phyloP scores from a whole-genome alignment of 2,113 vertebrate species.

The Cervus canadensis region DNA sequence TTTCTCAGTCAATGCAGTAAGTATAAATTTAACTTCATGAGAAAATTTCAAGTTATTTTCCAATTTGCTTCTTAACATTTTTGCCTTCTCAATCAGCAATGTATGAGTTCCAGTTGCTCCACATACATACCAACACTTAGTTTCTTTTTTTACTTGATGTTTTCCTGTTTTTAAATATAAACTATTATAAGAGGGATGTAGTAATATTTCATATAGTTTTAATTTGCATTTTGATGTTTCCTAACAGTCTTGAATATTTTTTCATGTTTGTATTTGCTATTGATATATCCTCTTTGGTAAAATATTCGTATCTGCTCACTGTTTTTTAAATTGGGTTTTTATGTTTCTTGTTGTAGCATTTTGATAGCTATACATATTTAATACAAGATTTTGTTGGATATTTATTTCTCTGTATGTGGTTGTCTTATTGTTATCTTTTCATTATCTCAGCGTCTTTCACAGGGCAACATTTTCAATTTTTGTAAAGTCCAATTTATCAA shows the following conservation, averaged over 20 bases:
- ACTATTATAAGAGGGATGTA: background rate
- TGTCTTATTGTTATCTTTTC: background rate
- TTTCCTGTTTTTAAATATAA: background rate
- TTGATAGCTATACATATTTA: background rate
- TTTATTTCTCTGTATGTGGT: background rate
- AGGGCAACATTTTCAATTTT: background rate
- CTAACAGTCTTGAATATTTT: background rate
- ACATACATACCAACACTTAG: background rate
- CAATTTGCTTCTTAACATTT: background rate
- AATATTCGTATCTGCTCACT: background rate
- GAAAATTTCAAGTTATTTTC: background rate
- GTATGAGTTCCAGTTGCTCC: background rate
- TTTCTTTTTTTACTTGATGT: background rate
- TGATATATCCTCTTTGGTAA: background rate
- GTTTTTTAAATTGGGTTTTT: background rate
- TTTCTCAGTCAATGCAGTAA: background rate
- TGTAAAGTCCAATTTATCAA: background rate
- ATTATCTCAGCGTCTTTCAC: background rate
- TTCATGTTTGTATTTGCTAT: background rate
- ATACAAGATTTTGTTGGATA: background rate
- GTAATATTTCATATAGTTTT: background rate
- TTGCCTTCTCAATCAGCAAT: background rate
- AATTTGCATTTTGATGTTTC: background rate
- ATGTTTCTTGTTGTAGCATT: background rate
- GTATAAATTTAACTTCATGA: background rate